Evolutionary conservation across 2,888 invertebrate species (phyloP).

Genomic region (Caenorhabditis sp.): DNA sequence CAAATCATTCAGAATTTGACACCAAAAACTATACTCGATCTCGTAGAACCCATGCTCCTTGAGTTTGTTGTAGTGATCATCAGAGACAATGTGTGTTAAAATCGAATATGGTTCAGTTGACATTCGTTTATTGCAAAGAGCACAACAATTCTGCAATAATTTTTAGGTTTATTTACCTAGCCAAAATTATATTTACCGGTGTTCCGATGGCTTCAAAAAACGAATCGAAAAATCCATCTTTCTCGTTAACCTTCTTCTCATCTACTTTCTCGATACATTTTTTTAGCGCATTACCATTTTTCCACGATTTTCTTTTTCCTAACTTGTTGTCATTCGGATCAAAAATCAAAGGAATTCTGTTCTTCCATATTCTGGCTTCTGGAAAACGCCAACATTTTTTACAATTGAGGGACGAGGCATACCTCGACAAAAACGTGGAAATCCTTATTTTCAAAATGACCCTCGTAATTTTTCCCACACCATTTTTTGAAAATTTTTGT

Average conservation of each 20-base stretch:
- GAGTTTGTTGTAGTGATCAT: neutral
- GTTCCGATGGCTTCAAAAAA: neutral
- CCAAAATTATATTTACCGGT: neutral
- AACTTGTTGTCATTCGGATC: neutral
- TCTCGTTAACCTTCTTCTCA: neutral
- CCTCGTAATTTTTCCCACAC: too few relatives aligned
- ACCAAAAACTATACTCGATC: neutral
- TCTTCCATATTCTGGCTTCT: neutral
- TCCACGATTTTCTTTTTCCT: neutral
- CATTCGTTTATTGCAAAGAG: neutral
- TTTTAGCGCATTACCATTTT: neutral
- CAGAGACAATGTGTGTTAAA: neutral
- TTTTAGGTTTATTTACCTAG: too few relatives aligned
- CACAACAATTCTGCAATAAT: too few relatives aligned
- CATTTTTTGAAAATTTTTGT: too few relatives aligned
- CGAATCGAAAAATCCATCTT: neutral
- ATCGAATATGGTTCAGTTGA: neutral
- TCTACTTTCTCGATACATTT: neutral
- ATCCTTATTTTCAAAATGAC: too few relatives aligned
- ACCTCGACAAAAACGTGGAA: too few relatives aligned
- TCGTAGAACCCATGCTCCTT: neutral
- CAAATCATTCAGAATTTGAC: neutral
- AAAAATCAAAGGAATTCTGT: neutral
- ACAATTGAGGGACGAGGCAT: too few relatives aligned
- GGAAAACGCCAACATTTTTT: neutral